These are phyloP conservation scores for Microctenopoma lineatum DNA, from an alignment of 2,797 vertebrate species.

Conservation along the genomic window DNA sequence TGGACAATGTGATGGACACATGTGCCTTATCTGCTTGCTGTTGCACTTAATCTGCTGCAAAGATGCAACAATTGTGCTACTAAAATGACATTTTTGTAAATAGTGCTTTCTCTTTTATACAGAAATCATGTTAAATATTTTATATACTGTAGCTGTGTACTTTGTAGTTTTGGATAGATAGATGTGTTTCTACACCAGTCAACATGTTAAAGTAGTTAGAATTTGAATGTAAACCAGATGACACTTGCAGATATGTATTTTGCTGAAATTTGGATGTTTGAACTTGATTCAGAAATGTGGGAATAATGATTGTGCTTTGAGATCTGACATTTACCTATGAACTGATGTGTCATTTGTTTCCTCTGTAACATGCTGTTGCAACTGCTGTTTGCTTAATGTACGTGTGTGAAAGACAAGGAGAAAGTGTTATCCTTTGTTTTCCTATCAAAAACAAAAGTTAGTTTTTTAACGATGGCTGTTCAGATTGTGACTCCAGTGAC, in stretches of 20 bases:
- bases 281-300: constrained; percentile 26
- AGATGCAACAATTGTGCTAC: constrained; percentile 10
- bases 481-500: neutral
- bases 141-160: constrained; percentile 36
- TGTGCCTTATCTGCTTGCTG: constrained; percentile 26
- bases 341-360: constrained; percentile 3
- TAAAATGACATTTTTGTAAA: constrained; percentile 59
- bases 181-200: constrained; percentile 33
- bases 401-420: constrained; percentile 12
- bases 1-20: constrained; percentile 14
- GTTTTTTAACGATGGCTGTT: constrained; percentile 10
- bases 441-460: constrained; percentile 9
- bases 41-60: constrained; percentile 17
- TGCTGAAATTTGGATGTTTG: constrained; percentile 33
- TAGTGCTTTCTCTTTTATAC: constrained; percentile 48
- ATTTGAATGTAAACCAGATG: constrained; percentile 42
- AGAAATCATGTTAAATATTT: constrained; percentile 45
- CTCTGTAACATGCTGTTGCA: constrained; percentile 2
- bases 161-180: constrained; percentile 39
- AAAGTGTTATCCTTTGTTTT: constrained; percentile 29
- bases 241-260: constrained; percentile 25
- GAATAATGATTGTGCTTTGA: constrained; percentile 20
- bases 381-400: constrained; percentile 12
- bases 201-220: constrained; percentile 26
- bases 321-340: constrained; percentile 9